phyloP scores from a whole-genome alignment of 2,888 invertebrate species.

The Brachynemurus nebulosus region DNA sequence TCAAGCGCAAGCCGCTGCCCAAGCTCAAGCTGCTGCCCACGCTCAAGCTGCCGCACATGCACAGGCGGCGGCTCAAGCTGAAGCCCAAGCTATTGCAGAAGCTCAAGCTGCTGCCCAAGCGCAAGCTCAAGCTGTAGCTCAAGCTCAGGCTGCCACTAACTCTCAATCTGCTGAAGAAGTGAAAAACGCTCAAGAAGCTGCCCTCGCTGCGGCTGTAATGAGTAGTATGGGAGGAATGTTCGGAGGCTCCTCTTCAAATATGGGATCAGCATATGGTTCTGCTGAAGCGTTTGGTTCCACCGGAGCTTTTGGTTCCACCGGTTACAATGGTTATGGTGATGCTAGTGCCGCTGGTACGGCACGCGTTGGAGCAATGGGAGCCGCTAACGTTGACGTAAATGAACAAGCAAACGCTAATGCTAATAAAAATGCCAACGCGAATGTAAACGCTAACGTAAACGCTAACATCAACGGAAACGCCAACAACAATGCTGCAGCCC shows the following conservation, averaged over 20 bases:
- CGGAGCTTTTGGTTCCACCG: not conserved
- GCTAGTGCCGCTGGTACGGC: not conserved
- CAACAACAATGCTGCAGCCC: not conserved
- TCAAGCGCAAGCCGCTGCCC: not conserved
- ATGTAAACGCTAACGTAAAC: too few species aligned
- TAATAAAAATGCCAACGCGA: not conserved
- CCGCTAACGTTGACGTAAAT: not conserved
- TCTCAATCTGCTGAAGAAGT: not conserved
- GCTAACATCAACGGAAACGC: too few species aligned
- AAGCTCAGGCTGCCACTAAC: not conserved
- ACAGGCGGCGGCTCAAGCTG: not conserved
- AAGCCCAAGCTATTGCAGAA: not conserved
- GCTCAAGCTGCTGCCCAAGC: constrained; percentile 1
- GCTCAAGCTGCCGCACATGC: not conserved
- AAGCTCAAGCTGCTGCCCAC: not conserved
- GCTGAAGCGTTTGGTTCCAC: not conserved
- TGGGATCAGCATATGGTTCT: not conserved
- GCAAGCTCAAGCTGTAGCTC: not conserved
- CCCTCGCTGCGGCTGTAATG: not conserved
- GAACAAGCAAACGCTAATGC: not conserved
- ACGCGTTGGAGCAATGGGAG: not conserved
- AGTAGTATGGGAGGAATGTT: too few species aligned
- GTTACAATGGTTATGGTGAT: not conserved
- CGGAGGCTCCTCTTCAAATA: not conserved
- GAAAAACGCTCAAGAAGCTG: not conserved